Evolutionary conservation across 2,113 vertebrate species (phyloP).

Genomic region (Channa argus): DNA sequence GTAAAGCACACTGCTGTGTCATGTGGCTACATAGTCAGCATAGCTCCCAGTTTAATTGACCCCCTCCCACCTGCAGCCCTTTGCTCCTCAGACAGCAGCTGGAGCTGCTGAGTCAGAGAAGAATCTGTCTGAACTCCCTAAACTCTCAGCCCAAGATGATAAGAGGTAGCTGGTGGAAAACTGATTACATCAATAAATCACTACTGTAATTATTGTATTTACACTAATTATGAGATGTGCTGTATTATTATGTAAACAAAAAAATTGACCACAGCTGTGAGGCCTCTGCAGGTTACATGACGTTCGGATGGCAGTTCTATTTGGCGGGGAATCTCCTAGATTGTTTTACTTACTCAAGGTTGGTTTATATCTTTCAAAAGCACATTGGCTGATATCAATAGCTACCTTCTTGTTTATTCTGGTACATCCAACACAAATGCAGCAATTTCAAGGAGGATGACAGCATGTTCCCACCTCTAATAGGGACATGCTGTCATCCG

Average conservation of each 20-base stretch:
- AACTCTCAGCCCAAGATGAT: conserved; percentile 19
- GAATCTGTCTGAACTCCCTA: conserved; percentile 23
- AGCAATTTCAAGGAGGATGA: not conserved
- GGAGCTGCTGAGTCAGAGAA: conserved; percentile 63
- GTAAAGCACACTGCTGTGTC: conserved; percentile 67
- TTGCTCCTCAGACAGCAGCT: conserved; percentile 32
- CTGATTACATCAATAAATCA: not conserved
- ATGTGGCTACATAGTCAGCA: conserved; percentile 61
- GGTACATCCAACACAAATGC: not conserved
- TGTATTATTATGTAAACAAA: not conserved
- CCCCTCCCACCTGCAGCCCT: conserved; percentile 18
- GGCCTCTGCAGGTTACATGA: not conserved
- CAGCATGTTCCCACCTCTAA: no score
- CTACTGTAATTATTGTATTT: no score
- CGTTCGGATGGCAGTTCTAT: not conserved
- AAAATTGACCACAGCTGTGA: not conserved
- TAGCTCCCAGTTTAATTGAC: conserved; percentile 63
- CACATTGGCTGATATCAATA: not conserved
- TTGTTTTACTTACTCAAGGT: not conserved
- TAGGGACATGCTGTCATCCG: not conserved
- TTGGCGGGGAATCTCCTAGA: not conserved
- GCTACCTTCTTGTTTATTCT: not conserved
- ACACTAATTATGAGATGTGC: conserved; percentile 1
- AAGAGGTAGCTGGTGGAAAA: conserved; percentile 3
- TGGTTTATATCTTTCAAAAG: not conserved